Evolutionary conservation across 2,113 vertebrate species (phyloP).

Genomic region (Myiagra hebetior): DNA sequence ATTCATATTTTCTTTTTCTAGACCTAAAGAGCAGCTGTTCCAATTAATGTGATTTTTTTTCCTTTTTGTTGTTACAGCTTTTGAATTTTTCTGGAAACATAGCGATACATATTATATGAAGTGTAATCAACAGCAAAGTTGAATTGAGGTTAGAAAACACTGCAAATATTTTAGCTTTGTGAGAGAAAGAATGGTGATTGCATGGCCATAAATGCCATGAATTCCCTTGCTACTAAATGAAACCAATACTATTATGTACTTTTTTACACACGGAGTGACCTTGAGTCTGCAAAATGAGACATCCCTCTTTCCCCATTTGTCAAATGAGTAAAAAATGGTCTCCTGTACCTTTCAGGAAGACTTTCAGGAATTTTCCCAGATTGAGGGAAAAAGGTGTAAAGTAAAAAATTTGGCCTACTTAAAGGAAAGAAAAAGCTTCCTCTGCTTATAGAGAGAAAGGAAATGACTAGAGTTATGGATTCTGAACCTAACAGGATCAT

Average conservation of each 20-base stretch:
- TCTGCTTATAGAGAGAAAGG: neutral
- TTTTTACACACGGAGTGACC: neutral
- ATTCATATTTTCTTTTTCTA: neutral
- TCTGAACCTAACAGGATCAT: neutral
- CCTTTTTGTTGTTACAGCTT: neutral
- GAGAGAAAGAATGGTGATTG: neutral
- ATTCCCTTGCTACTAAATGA: neutral
- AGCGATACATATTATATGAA: neutral
- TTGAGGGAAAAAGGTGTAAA: fast-evolving
- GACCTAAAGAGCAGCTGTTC: neutral
- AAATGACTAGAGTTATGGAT: neutral
- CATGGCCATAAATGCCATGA: neutral
- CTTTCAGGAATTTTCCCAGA: neutral
- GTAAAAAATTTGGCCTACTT: neutral
- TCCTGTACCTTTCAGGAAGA: neutral
- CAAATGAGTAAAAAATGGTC: neutral
- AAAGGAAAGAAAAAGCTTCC: neutral
- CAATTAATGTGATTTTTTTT: neutral
- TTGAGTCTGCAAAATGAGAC: neutral
- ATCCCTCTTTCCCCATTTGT: neutral
- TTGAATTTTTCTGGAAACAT: neutral
- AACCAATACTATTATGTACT: neutral
- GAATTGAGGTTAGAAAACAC: neutral
- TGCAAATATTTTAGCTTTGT: neutral
- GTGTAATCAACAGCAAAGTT: neutral